Percentiles rank a stretch among this genome's conserved stretches.
Conservation (phyloP, 1,140 invertebrate species). For the Mesaphorura yosii region DNA sequence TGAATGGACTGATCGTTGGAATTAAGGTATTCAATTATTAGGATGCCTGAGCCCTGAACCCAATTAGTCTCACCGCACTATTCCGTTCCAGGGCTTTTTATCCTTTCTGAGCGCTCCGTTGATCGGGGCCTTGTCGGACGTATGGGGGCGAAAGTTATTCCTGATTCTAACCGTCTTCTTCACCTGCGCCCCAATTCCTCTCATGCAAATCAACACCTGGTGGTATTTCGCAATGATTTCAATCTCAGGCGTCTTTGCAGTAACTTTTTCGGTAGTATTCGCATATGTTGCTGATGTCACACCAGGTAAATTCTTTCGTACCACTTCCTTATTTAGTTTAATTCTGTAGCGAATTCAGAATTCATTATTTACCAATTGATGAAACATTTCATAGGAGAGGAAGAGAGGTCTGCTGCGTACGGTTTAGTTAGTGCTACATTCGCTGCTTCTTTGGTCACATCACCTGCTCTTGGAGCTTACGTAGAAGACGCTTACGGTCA, state of each 20-base stretch:
- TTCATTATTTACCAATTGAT: conserved; percentile 1
- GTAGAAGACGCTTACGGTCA: conserved; percentile 80
- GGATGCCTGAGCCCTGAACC: neutral
- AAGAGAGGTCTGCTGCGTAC: conserved; percentile 89
- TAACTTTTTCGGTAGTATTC: conserved; percentile 97
- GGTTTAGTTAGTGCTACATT: conserved; percentile 97
- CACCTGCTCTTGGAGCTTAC: conserved; percentile 49
- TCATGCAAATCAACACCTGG: conserved; percentile 98
- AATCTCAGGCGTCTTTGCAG: conserved; percentile 95
- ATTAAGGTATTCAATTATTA: conserved; percentile 64
- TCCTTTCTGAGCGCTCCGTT: conserved; percentile 94
- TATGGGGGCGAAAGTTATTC: conserved; percentile 97
- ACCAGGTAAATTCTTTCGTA: conserved; percentile 17
- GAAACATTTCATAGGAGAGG: conserved; percentile 59
- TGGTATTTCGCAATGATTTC: conserved; percentile 99
- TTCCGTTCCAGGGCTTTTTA: conserved; percentile 66
- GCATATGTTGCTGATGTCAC: conserved; percentile 99
- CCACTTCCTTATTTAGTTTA: too few species aligned
- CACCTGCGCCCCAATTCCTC: conserved; percentile 95
- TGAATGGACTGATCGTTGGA: conserved; percentile 99
- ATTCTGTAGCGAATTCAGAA: conserved; percentile 9
- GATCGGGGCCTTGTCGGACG: conserved; percentile 92
- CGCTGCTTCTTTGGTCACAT: conserved; percentile 61
- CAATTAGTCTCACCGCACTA: too few species aligned
- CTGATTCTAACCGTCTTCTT: conserved; percentile 96